Percentiles rank a stretch among this genome's conserved stretches.
Evolutionary conservation across 2,797 vertebrate species (phyloP).

Genomic region (Linurgus olivaceus): DNA sequence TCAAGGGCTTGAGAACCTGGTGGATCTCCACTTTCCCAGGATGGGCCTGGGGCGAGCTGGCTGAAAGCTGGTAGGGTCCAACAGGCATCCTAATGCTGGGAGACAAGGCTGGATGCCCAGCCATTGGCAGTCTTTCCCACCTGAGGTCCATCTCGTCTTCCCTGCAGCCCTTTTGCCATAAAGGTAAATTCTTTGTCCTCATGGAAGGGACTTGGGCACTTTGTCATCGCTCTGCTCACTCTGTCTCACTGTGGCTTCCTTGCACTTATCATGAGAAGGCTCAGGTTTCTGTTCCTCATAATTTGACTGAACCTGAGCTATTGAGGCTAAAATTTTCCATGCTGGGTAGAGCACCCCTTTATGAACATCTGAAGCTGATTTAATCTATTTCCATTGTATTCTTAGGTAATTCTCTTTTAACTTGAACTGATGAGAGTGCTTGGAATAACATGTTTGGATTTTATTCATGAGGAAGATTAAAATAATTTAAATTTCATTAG

Average conservation of each 20-base stretch:
- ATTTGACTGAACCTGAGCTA: neutral
- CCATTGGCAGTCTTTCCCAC: neutral
- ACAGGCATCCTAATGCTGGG: neutral
- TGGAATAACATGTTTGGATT: neutral
- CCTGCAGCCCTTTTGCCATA: neutral
- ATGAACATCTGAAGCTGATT: neutral
- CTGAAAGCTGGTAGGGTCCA: neutral
- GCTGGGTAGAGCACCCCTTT: neutral
- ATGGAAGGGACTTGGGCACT: rapidly evolving
- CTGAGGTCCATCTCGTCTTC: neutral
- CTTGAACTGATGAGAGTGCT: neutral
- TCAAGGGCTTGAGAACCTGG: neutral
- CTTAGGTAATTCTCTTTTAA: neutral
- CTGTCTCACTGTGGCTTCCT: neutral
- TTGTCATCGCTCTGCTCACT: neutral
- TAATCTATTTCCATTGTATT: neutral
- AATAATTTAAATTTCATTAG: neutral
- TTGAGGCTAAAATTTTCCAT: constrained; percentile 27
- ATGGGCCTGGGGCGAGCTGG: neutral
- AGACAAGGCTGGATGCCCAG: neutral
- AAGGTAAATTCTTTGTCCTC: neutral
- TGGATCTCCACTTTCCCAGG: neutral
- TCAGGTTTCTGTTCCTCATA: neutral
- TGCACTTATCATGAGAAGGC: neutral
- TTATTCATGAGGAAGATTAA: neutral